Base-by-base conservation (phyloP, 2,113 vertebrate species). In the Tragelaphus imberbis region DNA sequence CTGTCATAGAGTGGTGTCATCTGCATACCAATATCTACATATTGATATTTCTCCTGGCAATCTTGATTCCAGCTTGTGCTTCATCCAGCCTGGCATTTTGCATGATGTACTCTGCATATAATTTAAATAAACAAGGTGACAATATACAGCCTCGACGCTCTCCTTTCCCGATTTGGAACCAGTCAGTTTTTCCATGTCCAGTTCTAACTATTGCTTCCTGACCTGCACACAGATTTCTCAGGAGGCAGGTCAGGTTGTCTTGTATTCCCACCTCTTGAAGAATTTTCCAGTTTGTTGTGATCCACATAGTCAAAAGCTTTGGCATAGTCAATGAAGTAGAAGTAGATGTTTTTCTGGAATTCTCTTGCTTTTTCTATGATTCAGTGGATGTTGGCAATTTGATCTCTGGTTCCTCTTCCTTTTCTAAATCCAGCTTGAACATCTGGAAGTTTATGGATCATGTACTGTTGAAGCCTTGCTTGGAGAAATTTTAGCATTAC, bases 121-220 rank as follows among this genome's bases (percentile, higher is more conserved):
- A 68, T 68, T 68, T 68, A n/a, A n/a, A n/a, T 68, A 68, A 19
- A 8, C 33, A 68, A 33, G 65, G 33, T 68, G 33, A 68, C 65
- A n/a, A 10, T 68, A n/a, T 68, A n/a, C 65, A 68, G 33, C 33
- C 16, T 68, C 3, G 0, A 68, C 0, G 0, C n/a, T n/a, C 33
- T 68, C 33, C 33, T 19, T 68, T 68, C 16, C 65, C 1, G 1
- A n/a, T n/a, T 68, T n/a, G 33, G 65, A 68, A n/a, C 33, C 65
- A 17, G 33, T 68, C 16, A n/a, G 65, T 68, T 68, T 8, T n/a
- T 68, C 63, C 65, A 68, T 68, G 65, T 68, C 33, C 33, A n/a
- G 8, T 68, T 68, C 33, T n/a, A 68, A 68, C 33, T n/a, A 16
- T 68, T 68, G 16, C 65, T 68, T 68, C 33, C 30, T 68, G 33